Conservation (phyloP, 2,888 invertebrate genomes). For the Hedya salicella region DNA sequence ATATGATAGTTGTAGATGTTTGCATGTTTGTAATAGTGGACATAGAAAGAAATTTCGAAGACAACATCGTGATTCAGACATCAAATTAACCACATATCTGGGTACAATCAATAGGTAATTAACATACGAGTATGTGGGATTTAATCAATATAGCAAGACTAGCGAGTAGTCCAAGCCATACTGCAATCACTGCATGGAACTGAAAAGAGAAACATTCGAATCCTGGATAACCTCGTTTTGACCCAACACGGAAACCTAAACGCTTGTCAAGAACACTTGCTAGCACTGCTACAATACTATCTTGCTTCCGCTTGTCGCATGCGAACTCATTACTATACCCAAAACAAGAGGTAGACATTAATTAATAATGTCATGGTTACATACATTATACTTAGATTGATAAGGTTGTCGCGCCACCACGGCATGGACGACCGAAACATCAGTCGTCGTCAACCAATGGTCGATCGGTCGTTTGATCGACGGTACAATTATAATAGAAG, state of each 20-base stretch:
- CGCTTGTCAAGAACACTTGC: conserved; percentile 17
- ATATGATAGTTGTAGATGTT: conserved; percentile 67
- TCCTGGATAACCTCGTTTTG: not conserved
- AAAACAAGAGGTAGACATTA: conserved; percentile 27
- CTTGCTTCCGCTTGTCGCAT: conserved; percentile 67
- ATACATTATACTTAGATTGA: conserved; percentile 1
- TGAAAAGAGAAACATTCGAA: conserved; percentile 8
- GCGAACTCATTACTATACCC: conserved; percentile 48
- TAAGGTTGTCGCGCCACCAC: not conserved
- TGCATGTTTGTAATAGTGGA: conserved; percentile 68
- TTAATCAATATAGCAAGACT: not conserved
- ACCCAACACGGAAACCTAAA: conserved; percentile 7
- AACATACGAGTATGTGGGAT: conserved; percentile 11
- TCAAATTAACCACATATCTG: conserved; percentile 23
- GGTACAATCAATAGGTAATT: conserved; percentile 29
- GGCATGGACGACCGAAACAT: not conserved
- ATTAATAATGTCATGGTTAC: conserved; percentile 13
- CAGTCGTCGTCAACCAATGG: too few species aligned
- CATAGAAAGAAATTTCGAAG: conserved; percentile 37
- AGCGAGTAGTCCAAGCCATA: conserved; percentile 15
- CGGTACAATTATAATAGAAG: too few species aligned
- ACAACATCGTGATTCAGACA: conserved; percentile 32
- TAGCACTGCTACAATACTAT: conserved; percentile 13
- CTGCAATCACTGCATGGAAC: conserved; percentile 22
- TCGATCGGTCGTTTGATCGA: too few species aligned